Base-by-base conservation (phyloP, 2,113 vertebrate species). In the Callionymus lyra region DNA sequence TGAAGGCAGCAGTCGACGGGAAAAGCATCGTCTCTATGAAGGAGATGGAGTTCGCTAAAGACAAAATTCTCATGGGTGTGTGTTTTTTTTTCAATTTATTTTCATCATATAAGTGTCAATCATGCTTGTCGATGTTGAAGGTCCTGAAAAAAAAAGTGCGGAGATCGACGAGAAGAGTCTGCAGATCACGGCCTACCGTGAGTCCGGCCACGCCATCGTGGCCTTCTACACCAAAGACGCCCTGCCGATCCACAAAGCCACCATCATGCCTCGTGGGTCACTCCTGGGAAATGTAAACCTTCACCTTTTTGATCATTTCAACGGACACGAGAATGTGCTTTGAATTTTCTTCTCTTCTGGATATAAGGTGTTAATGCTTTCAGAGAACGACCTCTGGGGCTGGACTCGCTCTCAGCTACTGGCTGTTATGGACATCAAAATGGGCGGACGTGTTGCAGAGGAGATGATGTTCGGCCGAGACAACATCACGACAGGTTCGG, bases 161-260 rank as follows among this genome's bases (percentile, higher is more conserved):
- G 89, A 91, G 81, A 96, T 99, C 27, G 95, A 98, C 64, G 59
- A 88, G 44, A 94, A 82, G 72, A 99, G 97, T 71, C 97, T 91
- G 83, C 83, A 76, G 6, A 96, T 99, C 74, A 99, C 95, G 0
- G 95, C 95, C 0, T 99, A 91, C 63, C 95, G 98, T 8, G 95
- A 99, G 59, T 97, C 94, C 1, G 95, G 95, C 4, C 95, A 99
- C 44, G 95, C 95, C 6, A 91, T 99, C 42, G 92, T 99, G 45
- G 95, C 95, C 0, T 93, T 90, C 79, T 98, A 93, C 54, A 98
- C 93, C 57, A 98, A 95, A 84, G 91, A 95, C 21, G 89, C 95
- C 9, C 97, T 99, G 95, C 94, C 95, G 0, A 98, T 99, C 63
- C 98, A 99, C 79, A 99, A 99, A 77, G 95, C 95, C 13, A 99